phyloP scores from a whole-genome alignment of 2,113 vertebrate species.

The Notechis scutatus region DNA sequence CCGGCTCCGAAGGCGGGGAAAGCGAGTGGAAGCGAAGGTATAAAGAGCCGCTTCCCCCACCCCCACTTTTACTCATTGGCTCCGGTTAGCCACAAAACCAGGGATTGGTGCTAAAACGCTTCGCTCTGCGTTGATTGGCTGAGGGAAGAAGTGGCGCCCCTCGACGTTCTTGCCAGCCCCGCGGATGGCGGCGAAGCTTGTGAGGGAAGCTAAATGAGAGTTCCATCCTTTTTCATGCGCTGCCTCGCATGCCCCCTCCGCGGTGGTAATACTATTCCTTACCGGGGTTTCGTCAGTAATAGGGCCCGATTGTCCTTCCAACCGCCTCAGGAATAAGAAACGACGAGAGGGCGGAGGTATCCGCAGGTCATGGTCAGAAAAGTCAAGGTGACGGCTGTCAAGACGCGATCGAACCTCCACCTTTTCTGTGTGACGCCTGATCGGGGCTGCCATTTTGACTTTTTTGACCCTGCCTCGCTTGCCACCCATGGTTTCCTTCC shows the following conservation, averaged over 20 bases:
- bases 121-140: not conserved
- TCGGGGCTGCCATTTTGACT: not conserved
- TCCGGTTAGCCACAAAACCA: rapidly evolving
- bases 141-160: rapidly evolving
- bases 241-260: not conserved
- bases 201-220: not conserved
- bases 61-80: conserved; percentile 26
- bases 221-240: not conserved
- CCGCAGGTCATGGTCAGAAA: not conserved
- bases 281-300: not conserved
- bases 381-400: not conserved
- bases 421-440: not conserved
- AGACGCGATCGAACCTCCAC: not conserved
- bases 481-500: not conserved
- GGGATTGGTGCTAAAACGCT: not conserved
- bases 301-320: not conserved
- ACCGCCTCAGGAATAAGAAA: not conserved
- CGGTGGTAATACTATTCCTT: not conserved
- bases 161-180: not conserved
- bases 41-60: no score
- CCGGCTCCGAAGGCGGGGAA: not conserved
- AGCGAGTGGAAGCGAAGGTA: not conserved
- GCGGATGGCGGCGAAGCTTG: not conserved
- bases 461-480: not conserved
- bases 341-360: not conserved